Conservation (phyloP, 1,140 invertebrate species). For the Aricia agestis region DNA sequence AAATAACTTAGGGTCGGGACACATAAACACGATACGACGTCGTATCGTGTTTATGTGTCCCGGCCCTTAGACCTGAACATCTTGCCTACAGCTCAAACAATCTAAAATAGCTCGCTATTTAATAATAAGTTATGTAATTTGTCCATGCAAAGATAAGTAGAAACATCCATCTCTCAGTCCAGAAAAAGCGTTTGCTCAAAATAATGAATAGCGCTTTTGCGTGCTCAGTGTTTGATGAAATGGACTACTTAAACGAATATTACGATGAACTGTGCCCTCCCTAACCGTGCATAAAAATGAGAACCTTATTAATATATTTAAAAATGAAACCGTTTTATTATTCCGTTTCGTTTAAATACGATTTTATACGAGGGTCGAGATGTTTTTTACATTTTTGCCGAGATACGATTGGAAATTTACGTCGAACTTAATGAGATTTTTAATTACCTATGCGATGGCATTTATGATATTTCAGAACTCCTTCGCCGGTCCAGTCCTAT, state of each 20-base stretch:
- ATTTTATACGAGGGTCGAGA: not conserved
- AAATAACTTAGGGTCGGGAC: no score
- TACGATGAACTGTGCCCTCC: conserved; percentile 34
- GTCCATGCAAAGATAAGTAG: not conserved
- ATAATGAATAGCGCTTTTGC: conserved; percentile 55
- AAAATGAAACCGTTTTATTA: conserved; percentile 20
- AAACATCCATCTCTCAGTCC: conserved; percentile 30
- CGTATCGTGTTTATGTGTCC: no score
- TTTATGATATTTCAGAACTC: not conserved
- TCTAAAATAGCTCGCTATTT: no score
- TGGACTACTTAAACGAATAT: conserved; percentile 37
- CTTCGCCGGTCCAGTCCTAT: not conserved
- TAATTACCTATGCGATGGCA: not conserved
- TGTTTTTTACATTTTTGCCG: not conserved
- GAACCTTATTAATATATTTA: conserved; percentile 20
- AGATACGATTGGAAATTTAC: not conserved
- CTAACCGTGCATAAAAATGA: conserved; percentile 41
- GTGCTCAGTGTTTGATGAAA: conserved; percentile 48
- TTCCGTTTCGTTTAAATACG: conserved; percentile 5
- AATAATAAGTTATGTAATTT: not conserved
- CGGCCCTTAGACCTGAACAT: no score
- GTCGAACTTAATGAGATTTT: not conserved
- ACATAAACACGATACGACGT: no score
- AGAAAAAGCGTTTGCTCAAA: conserved; percentile 46
- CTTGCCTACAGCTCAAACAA: no score